Base-by-base conservation (phyloP, 2,888 invertebrate genomes). In the Xanthia togata region DNA sequence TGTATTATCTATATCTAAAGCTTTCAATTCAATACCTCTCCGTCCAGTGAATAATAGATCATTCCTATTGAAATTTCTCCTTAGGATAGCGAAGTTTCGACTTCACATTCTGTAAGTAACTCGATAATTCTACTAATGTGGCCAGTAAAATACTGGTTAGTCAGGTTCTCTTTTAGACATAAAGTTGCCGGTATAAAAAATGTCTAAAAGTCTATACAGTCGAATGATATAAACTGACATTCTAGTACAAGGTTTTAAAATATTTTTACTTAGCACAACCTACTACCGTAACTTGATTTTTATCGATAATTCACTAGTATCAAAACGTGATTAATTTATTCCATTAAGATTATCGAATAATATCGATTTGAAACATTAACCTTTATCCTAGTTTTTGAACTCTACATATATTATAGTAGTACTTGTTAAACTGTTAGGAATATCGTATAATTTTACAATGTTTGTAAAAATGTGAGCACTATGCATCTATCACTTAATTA, bases 301-400 rank as follows among this genome's bases (percentile, higher is more conserved):
- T 76, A 81, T 76, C 62, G 67, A 79, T 71, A 65, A 73, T 81
- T 84, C 55, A 64, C 63, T 71, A 64, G 17, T 73, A 2, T 8
- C 57, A n/a, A 50, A 23, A 57, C 41, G 26, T 53, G 57, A 76
- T 74, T 69, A 67, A 86, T 85, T 60, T 35, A 70, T 75, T 76
- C 67, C 65, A 69, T 59, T 86, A 77, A 65, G 70, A 69, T 47
- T 62, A 26, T 57, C 14, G 62, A 50, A 70, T 62, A n/a, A 62
- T 74, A 64, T 65, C 12, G n/a, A 70, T 75, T 65, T 65, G 12
- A 11, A 55, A 62, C 59, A 63, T 60, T 63, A 59, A 71, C 79
- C 83, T 73, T 81, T 57, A 41, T 31, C 64, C 5, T 65, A 12
- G 17, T 3, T 35, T 50, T 50, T 2, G 4, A 67, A 67, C 12